These are phyloP conservation scores for Drosophila atroscutellata DNA, from an alignment of 2,888 invertebrate genomes.

Conservation along the genomic window DNA sequence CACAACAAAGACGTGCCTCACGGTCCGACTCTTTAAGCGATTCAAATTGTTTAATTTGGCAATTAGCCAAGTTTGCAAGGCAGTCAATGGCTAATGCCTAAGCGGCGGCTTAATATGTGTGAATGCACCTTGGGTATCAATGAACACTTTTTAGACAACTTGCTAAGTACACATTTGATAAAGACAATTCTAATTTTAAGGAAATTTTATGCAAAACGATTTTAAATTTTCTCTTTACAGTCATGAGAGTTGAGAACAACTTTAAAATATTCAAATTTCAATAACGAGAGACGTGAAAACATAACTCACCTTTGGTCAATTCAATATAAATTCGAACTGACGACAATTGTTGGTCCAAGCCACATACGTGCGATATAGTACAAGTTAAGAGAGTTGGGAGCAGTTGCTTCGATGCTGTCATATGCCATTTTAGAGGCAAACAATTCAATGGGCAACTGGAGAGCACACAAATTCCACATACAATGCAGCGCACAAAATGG, in stretches of 20 bases:
- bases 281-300: not conserved
- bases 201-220: not conserved
- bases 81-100: not conserved
- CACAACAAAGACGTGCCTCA: slow-evolving; percentile 5
- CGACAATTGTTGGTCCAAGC: slow-evolving; percentile 13
- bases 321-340: slow-evolving; percentile 3
- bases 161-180: not conserved
- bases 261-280: not conserved
- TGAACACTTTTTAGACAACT: not conserved
- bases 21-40: slow-evolving; percentile 30
- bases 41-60: slow-evolving; percentile 30
- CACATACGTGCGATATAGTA: not conserved
- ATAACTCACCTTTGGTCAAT: not conserved
- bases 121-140: not conserved
- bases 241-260: not conserved
- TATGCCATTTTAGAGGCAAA: slow-evolving; percentile 35
- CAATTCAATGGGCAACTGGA: slow-evolving; percentile 49
- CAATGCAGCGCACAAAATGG: slow-evolving; percentile 36
- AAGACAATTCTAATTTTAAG: not conserved
- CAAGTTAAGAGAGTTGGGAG: slow-evolving; percentile 25
- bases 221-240: not conserved
- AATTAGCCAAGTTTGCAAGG: slow-evolving; percentile 48
- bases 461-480: slow-evolving; percentile 36
- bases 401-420: slow-evolving; percentile 37
- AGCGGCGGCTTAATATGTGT: not conserved